These are phyloP conservation scores for Muscicapa comitata DNA, from an alignment of 2,797 vertebrate genomes.

Conservation along the genomic window DNA sequence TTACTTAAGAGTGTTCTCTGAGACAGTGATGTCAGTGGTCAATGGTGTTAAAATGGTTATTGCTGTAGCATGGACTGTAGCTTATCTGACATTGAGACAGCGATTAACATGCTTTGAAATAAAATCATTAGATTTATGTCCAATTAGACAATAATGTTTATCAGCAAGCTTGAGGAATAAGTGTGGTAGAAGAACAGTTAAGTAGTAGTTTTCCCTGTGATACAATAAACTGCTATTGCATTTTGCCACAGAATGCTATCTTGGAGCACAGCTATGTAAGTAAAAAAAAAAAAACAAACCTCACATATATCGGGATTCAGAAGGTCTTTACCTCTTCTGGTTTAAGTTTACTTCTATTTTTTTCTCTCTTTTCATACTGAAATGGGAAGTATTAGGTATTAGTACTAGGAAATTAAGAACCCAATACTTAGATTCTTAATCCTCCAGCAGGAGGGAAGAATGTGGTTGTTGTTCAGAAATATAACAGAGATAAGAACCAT, in stretches of 20 bases:
- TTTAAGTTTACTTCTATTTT: not conserved
- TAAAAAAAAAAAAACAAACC: rapidly evolving
- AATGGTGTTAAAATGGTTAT: not conserved
- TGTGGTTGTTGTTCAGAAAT: not conserved
- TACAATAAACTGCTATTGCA: not conserved
- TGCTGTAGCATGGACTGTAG: not conserved
- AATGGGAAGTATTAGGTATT: not conserved
- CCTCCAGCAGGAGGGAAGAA: not conserved
- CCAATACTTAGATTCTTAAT: not conserved
- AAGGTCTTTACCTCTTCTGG: not conserved
- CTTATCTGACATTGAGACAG: not conserved
- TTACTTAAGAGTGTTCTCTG: not conserved
- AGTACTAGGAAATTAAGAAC: not conserved
- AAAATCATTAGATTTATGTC: not conserved
- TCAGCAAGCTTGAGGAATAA: not conserved
- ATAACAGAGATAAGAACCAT: not conserved
- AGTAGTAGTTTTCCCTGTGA: not conserved
- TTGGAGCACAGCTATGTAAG: not conserved
- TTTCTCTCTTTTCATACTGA: not conserved
- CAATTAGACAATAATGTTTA: not conserved
- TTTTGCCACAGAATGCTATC: not conserved
- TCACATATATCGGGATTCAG: not conserved
- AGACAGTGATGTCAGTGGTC: not conserved
- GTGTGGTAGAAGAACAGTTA: not conserved
- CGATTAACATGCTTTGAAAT: constrained; percentile 22